Percentiles rank a stretch among this genome's conserved stretches.
These are phyloP conservation scores for Falco cherrug DNA, from an alignment of 2,797 vertebrate species.

Conservation along the genomic window DNA sequence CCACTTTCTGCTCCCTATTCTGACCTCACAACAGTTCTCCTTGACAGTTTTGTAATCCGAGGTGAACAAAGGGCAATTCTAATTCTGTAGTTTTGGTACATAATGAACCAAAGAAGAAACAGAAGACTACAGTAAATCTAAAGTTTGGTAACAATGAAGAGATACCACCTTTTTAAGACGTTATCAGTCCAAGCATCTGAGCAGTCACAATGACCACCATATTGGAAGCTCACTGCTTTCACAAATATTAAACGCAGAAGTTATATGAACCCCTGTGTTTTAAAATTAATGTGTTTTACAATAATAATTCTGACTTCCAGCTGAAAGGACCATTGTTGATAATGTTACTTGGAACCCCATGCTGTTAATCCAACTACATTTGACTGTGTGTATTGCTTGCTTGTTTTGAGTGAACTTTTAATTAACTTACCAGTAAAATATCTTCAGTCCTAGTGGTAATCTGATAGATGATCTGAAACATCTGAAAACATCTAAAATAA, in stretches of 20 bases:
- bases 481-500: slow-evolving; percentile 89
- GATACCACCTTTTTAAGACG: not conserved
- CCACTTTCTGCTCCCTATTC: not conserved
- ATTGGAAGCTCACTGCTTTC: not conserved
- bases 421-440: slow-evolving; percentile 86
- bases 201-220: not conserved
- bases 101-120: not conserved
- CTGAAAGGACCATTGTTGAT: not conserved
- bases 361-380: not conserved
- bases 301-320: not conserved
- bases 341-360: not conserved
- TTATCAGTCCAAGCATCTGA: not conserved
- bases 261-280: not conserved
- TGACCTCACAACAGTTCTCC: not conserved
- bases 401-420: not conserved
- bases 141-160: not conserved
- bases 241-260: not conserved
- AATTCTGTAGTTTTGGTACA: not conserved
- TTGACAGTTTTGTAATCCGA: not conserved
- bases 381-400: not conserved
- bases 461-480: slow-evolving; percentile 94
- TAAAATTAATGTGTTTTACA: not conserved
- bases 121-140: not conserved
- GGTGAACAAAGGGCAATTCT: not conserved
- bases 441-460: slow-evolving; percentile 91